A percentile compares a stretch with the other conserved stretches of the same genome.
phyloP scores from a whole-genome alignment of 2,113 vertebrate genomes.

The Copsychus sechellarum region DNA sequence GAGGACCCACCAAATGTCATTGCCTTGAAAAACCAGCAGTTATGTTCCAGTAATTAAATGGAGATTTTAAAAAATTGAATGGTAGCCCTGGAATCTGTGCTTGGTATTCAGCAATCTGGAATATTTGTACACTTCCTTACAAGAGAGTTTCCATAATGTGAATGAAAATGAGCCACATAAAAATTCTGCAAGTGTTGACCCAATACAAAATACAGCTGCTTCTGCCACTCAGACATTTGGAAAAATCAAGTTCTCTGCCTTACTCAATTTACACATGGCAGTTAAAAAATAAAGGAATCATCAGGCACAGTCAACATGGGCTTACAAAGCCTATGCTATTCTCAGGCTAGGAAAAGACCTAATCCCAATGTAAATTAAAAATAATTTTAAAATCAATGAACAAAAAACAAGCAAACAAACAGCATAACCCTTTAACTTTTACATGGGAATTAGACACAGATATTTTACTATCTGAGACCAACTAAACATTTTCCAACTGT shows the following conservation, averaged over 20 bases:
- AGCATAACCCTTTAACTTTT: neutral
- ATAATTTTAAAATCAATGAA: neutral
- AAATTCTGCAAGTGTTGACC: neutral
- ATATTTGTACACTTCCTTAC: neutral
- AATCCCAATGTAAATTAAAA: neutral
- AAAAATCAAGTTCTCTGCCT: neutral
- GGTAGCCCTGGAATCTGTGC: neutral
- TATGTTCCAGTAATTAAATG: conserved; percentile 51
- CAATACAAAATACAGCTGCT: neutral
- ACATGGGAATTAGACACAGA: neutral
- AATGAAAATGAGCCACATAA: neutral
- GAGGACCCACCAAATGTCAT: conserved; percentile 25
- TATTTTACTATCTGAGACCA: neutral
- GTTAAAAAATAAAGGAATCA: neutral
- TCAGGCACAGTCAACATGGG: neutral
- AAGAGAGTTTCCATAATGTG: neutral
- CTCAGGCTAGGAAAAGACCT: neutral
- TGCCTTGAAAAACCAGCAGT: conserved; percentile 37
- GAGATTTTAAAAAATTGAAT: neutral
- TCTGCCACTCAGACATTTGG: neutral
- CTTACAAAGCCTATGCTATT: neutral
- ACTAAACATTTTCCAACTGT: neutral
- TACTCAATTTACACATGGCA: neutral
- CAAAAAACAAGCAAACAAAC: neutral
- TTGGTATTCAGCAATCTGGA: neutral